Evolutionary conservation across 2,888 invertebrate species (phyloP).

Genomic region (Dicyrtoma fusca): DNA sequence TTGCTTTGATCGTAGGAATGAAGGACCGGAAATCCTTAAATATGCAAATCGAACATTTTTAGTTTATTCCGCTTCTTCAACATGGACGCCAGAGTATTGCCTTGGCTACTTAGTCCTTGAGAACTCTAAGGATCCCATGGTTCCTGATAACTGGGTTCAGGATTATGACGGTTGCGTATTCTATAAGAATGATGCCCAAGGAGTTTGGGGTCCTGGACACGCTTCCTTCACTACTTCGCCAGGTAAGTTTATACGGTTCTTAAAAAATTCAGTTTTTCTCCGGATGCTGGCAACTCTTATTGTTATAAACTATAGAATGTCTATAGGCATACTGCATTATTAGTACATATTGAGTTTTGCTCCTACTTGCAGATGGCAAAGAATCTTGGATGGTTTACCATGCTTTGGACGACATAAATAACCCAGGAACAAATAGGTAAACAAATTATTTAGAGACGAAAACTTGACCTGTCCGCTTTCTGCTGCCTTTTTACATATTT

Average conservation of each 20-base stretch:
- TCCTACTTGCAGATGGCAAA: slow-evolving; percentile 38
- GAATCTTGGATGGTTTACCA: slow-evolving; percentile 54
- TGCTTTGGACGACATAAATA: slow-evolving; percentile 46
- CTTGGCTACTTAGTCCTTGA: slow-evolving; percentile 50
- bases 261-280: too few species aligned
- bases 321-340: not conserved
- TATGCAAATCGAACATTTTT: slow-evolving; percentile 49
- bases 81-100: slow-evolving; percentile 51
- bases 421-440: slow-evolving; percentile 45
- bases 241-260: too few species aligned
- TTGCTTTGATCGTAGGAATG: too few species aligned
- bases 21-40: slow-evolving; percentile 51
- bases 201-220: slow-evolving; percentile 23
- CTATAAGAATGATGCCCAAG: slow-evolving; percentile 14
- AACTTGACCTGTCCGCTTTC: too few species aligned
- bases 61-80: slow-evolving; percentile 50
- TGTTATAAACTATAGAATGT: too few species aligned
- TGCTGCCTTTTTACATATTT: not conserved
- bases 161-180: slow-evolving; percentile 17
- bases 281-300: too few species aligned
- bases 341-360: not conserved
- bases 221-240: slow-evolving; percentile 19
- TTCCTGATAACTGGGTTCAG: slow-evolving; percentile 16
- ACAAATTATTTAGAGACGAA: too few species aligned
- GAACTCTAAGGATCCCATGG: slow-evolving; percentile 17